Evolutionary conservation across 1,140 invertebrate genomes (phyloP).

Genomic region (Latrodectus geometricus): DNA sequence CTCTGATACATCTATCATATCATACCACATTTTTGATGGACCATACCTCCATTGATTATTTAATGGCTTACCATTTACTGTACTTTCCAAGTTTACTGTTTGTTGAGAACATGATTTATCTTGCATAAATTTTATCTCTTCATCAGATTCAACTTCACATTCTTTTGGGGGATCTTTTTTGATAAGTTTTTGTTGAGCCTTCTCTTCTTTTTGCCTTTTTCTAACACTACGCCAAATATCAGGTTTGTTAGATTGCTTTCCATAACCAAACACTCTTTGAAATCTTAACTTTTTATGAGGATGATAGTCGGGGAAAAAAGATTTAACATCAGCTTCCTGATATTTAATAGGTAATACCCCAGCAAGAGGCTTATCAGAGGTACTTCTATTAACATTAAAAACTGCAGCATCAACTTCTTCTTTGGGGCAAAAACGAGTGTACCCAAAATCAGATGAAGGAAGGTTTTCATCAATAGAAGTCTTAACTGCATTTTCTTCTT

Average conservation of each 20-base stretch:
- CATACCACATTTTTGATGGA: conserved; percentile 97
- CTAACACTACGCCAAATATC: conserved; percentile 91
- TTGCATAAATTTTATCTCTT: conserved; percentile 42
- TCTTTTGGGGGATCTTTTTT: background rate
- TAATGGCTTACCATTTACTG: background rate
- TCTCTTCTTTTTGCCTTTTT: conserved; percentile 77
- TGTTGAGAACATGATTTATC: conserved; percentile 26
- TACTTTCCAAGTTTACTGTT: conserved; percentile 58
- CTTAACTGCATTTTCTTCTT: background rate
- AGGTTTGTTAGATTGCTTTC: conserved; percentile 88
- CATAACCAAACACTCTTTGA: conserved; percentile 90
- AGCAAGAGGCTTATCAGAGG: conserved; percentile 86
- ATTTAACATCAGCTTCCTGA: conserved; percentile 84
- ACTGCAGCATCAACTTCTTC: conserved; percentile 61
- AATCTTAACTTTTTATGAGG: conserved; percentile 82
- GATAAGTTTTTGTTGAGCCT: conserved; percentile 61
- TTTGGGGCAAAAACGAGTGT: background rate
- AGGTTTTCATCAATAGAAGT: background rate
- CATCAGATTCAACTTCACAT: conserved; percentile 31
- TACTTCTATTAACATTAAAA: conserved; percentile 68
- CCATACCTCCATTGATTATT: conserved; percentile 72
- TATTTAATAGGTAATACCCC: conserved; percentile 96
- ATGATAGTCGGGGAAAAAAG: conserved; percentile 92
- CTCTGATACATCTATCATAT: conserved; percentile 92
- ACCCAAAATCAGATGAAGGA: background rate